These are phyloP conservation scores for Ceratothoa steindachneri DNA, from an alignment of 2,888 invertebrate species.

Conservation along the genomic window DNA sequence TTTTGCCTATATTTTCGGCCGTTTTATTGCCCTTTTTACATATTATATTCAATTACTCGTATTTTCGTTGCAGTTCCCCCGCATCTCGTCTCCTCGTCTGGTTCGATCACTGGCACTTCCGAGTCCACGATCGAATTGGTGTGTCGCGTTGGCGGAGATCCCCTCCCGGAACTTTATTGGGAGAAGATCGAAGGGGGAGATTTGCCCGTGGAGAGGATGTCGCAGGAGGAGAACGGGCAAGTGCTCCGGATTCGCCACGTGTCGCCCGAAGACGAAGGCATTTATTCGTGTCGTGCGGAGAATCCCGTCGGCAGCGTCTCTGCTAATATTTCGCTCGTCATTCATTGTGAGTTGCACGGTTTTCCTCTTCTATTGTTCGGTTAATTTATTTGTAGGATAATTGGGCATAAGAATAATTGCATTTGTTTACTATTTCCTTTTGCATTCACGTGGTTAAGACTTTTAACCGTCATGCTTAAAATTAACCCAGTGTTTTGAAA, in stretches of 20 bases:
- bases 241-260: conserved; percentile 76
- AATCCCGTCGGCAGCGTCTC: conserved; percentile 82
- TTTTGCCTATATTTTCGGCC: no score
- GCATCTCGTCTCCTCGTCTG: conserved; percentile 79
- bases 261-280: conserved; percentile 75
- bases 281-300: conserved; percentile 83
- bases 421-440: no score
- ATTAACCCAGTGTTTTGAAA: no score
- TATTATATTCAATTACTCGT: no score
- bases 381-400: no score
- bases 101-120: conserved; percentile 76
- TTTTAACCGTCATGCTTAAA: no score
- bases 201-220: conserved; percentile 39
- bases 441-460: conserved; percentile 21
- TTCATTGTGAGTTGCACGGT: conserved; percentile 77
- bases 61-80: conserved; percentile 67
- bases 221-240: conserved; percentile 66
- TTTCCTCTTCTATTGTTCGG: no score
- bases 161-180: conserved; percentile 83
- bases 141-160: conserved; percentile 86
- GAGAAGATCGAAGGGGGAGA: conserved; percentile 57
- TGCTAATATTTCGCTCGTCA: conserved; percentile 77
- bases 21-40: background rate
- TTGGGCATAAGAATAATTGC: no score
- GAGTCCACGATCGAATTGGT: conserved; percentile 82